These are phyloP conservation scores for Alentia gelatinosa DNA, from an alignment of 2,888 invertebrate genomes.

Conservation along the genomic window DNA sequence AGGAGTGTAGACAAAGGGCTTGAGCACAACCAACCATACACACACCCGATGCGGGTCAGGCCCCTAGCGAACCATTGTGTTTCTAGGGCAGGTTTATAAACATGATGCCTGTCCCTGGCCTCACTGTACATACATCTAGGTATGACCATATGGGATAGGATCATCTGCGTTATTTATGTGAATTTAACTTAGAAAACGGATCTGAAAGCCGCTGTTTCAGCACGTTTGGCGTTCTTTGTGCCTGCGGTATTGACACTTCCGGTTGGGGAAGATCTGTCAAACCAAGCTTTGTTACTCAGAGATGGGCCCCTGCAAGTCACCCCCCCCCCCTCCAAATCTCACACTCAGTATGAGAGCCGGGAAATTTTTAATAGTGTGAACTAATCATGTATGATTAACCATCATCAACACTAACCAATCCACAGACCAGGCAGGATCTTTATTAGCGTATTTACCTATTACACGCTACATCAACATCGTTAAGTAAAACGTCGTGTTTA, in stretches of 20 bases:
- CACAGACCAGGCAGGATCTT: too few relatives aligned
- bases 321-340: background rate
- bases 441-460: too few relatives aligned
- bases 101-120: too few relatives aligned
- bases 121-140: too few relatives aligned
- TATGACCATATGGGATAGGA: background rate
- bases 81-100: too few relatives aligned
- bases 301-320: background rate
- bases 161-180: background rate
- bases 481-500: too few relatives aligned
- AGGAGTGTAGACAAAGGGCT: background rate
- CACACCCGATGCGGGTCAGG: background rate
- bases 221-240: conserved; percentile 13
- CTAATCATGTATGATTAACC: too few relatives aligned
- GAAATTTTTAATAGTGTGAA: too few relatives aligned
- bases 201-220: background rate
- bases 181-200: background rate
- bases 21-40: background rate
- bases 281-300: conserved; percentile 19
- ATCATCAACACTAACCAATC: too few relatives aligned
- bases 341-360: too few relatives aligned
- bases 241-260: background rate
- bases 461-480: too few relatives aligned
- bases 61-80: conserved; percentile 9
- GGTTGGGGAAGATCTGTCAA: conserved; percentile 25